Evolutionary conservation across 2,797 vertebrate genomes (phyloP).

Genomic region (Mycteria americana): DNA sequence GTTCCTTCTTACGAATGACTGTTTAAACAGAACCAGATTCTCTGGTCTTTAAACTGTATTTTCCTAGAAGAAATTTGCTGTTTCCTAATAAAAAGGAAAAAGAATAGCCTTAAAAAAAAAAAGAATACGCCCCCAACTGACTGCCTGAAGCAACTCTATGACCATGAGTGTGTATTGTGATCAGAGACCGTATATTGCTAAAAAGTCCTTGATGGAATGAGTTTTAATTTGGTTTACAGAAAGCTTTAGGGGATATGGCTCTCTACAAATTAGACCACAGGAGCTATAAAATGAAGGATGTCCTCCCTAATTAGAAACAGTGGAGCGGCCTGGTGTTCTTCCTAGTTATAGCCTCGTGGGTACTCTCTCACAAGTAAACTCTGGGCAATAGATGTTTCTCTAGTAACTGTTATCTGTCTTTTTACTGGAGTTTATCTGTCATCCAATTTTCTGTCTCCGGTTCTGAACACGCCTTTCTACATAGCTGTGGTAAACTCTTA

Average conservation of each 20-base stretch:
- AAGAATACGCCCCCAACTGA: neutral
- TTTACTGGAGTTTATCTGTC: neutral
- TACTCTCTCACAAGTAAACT: slow-evolving; percentile 26
- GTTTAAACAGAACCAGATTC: slow-evolving; percentile 40
- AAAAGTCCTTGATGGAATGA: slow-evolving; percentile 64
- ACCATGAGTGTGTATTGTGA: slow-evolving; percentile 25
- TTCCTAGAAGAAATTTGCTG: slow-evolving; percentile 35
- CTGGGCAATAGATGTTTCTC: neutral
- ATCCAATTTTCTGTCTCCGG: neutral
- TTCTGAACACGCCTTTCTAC: neutral
- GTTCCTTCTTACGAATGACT: slow-evolving; percentile 8
- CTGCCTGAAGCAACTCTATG: slow-evolving; percentile 19
- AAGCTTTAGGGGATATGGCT: slow-evolving; percentile 64
- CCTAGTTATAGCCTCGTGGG: neutral
- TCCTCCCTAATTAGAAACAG: slow-evolving; percentile 68
- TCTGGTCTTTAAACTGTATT: slow-evolving; percentile 9
- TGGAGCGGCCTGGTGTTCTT: slow-evolving; percentile 51
- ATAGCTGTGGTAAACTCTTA: neutral
- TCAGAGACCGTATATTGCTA: slow-evolving; percentile 33
- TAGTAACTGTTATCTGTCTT: neutral
- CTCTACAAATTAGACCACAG: slow-evolving; percentile 63
- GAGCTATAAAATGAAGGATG: slow-evolving; percentile 68
- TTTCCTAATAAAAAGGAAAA: slow-evolving; percentile 33
- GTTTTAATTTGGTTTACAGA: slow-evolving; percentile 68
- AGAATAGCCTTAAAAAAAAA: neutral